Base-by-base conservation (phyloP, 2,888 invertebrate species). In the Resseliella maxima region DNA sequence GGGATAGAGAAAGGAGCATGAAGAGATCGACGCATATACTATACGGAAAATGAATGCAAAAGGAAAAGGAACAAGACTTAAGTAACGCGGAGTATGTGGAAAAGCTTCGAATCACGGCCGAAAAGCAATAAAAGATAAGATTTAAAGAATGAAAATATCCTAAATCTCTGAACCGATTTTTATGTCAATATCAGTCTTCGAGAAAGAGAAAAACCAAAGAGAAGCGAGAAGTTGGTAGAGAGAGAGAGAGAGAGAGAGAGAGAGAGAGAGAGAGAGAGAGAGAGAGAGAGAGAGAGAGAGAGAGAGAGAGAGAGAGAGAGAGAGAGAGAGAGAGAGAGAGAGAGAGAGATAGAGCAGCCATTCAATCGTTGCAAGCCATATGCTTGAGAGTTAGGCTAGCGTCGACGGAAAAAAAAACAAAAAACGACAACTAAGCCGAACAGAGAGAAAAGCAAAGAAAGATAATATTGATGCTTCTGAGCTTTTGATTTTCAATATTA, bases 61-160 rank as follows among this genome's bases (percentile, higher is more conserved):
- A 50, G 18, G 50, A 31, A 15, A 31, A 72, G 18, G 15, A 31
- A 31, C 1, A 15, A 15, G 31, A 15, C 35, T 35, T 72, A 72
- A 72, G 72, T 72, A 35, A 72, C 72, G 31, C 35, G 31, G 35
- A 72, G 31, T 15, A 72, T 35, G 35, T 31, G 72, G 27, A 72
- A 72, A 72, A 31, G 72, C 72, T 72, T 35, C 31, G 72, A 72
- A 31, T 72, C 72, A 72, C 35, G 72, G 31, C 72, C 35, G 31
- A 72, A 72, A 72, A 72, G 72, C 72, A 72, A 72, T 72, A 72
- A 72, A 72, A 72, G 72, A 72, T 72, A 72, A 72, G 72, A 72
- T 72, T 72, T 72, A 72, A 72, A 72, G 72, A 72, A 72, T 72
- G 72, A 72, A 72, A 72, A 72, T 72, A 72, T 72, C 72, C 72